phyloP scores from a whole-genome alignment of 2,888 invertebrate genomes.

The Hipparchia semele region DNA sequence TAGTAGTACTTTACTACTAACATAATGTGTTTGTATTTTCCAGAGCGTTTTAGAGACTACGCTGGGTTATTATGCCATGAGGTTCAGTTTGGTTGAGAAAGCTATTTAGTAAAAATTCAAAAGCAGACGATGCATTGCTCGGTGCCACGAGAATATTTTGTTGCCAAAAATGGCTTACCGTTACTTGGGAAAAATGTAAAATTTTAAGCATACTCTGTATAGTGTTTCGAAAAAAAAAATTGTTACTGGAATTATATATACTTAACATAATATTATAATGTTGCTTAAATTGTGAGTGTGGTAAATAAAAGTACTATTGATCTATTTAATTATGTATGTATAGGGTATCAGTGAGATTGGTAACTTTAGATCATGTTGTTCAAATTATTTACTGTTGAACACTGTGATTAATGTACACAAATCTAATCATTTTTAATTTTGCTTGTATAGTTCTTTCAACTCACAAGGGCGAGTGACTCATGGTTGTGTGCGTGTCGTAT shows the following conservation, averaged over 20 bases:
- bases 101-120: not conserved
- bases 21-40: not conserved
- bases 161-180: not conserved
- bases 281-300: slow-evolving; percentile 17
- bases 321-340: not conserved
- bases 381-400: not conserved
- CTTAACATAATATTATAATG: slow-evolving; percentile 6
- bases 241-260: slow-evolving; percentile 4
- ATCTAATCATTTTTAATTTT: not conserved
- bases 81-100: not conserved
- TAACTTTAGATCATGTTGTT: not conserved
- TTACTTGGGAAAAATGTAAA: not conserved
- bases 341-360: not conserved
- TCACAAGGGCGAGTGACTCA: no score
- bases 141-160: not conserved
- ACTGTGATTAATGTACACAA: not conserved
- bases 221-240: slow-evolving; percentile 1
- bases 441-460: not conserved
- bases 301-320: slow-evolving; percentile 15
- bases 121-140: not conserved
- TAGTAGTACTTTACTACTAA: not conserved
- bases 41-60: not conserved
- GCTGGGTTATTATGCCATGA: not conserved
- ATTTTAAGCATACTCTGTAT: not conserved
- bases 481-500: no score